phyloP scores from a whole-genome alignment of 1,140 invertebrate species.

The Epicauta chinensis region DNA sequence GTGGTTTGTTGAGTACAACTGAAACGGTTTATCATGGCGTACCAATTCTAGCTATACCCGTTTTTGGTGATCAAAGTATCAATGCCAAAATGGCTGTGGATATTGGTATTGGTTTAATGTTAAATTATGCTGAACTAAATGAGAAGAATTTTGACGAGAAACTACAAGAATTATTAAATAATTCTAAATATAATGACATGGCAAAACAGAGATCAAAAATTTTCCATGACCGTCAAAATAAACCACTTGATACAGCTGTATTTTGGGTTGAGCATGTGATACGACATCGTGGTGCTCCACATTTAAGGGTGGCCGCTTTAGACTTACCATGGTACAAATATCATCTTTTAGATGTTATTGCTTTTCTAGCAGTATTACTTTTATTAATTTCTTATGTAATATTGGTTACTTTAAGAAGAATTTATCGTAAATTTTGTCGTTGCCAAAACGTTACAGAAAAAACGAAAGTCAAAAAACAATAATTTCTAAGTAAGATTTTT shows the following conservation, averaged over 20 bases:
- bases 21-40: constrained; percentile 47
- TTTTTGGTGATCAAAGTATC: constrained; percentile 36
- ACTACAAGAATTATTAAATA: constrained; percentile 28
- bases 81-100: constrained; percentile 32
- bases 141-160: constrained; percentile 29
- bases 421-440: background rate
- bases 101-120: constrained; percentile 28
- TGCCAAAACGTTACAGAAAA: background rate
- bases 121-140: constrained; percentile 33
- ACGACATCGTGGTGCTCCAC: constrained; percentile 22
- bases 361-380: background rate
- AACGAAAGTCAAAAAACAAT: background rate
- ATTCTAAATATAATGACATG: background rate
- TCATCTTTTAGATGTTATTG: constrained; percentile 2
- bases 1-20: constrained; percentile 46
- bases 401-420: background rate
- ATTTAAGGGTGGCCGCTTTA: background rate
- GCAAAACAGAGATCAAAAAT: constrained; percentile 19
- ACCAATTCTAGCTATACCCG: constrained; percentile 45
- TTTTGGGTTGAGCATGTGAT: constrained; percentile 38
- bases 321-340: constrained; percentile 3
- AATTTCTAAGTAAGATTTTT: background rate
- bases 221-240: constrained; percentile 3
- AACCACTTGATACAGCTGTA: constrained; percentile 33
- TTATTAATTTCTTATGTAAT: background rate